A percentile compares a stretch with the other conserved stretches of the same genome.
phyloP scores from a whole-genome alignment of 2,113 vertebrate genomes.

The Phalacrocorax carbo region DNA sequence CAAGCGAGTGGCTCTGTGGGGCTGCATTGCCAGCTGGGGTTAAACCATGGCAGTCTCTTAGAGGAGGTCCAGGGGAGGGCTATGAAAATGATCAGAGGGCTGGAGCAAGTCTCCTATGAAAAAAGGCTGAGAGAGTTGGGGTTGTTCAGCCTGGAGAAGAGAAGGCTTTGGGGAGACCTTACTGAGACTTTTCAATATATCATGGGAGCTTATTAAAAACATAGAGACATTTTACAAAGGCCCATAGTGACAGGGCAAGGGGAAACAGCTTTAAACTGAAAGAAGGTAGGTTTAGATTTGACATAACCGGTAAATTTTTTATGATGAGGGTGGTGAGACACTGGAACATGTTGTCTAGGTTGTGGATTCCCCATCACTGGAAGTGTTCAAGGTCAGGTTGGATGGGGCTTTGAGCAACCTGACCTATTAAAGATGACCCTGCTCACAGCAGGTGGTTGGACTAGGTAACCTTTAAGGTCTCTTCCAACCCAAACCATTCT shows the following conservation, averaged over 20 bases:
- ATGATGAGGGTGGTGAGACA: rapidly evolving
- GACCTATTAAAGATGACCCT: background rate
- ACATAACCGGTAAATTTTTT: background rate
- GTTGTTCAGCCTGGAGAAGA: background rate
- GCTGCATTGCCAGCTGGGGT: no score
- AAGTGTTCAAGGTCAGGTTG: background rate
- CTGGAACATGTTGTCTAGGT: background rate
- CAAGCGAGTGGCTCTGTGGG: no score
- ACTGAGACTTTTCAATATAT: background rate
- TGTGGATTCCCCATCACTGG: background rate
- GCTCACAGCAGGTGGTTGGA: rapidly evolving
- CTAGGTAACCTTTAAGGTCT: background rate
- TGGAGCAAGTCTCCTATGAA: background rate
- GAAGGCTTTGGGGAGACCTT: background rate
- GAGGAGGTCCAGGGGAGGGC: background rate
- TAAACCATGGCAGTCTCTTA: background rate
- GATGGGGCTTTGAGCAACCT: background rate
- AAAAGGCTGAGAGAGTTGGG: background rate
- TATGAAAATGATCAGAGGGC: background rate
- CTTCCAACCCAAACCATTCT: background rate
- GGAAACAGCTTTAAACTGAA: background rate
- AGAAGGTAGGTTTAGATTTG: background rate
- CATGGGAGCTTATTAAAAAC: background rate
- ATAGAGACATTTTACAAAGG: background rate
- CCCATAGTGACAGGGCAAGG: rapidly evolving